Conservation (phyloP, 2,888 invertebrate genomes). For the Allygus modestus region DNA sequence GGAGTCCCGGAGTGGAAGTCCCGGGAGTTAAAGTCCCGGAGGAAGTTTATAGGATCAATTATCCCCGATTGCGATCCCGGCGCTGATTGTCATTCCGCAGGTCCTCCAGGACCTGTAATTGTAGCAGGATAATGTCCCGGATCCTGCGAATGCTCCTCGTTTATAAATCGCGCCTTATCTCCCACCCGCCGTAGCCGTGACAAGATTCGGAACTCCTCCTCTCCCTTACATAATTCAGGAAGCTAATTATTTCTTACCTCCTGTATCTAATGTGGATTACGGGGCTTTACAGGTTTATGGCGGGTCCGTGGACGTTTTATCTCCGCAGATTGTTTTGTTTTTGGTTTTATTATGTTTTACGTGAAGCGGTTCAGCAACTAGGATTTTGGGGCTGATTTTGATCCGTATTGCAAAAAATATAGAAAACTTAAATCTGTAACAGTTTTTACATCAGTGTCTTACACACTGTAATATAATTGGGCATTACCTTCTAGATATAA, state of each 20-base stretch:
- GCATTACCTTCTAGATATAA: too few relatives aligned
- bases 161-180: constrained; percentile 40
- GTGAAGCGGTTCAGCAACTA: not conserved
- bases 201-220: constrained; percentile 47
- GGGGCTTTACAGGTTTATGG: constrained; percentile 46
- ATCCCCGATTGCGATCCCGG: constrained; percentile 41
- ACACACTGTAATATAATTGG: too few relatives aligned
- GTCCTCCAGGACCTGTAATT: constrained; percentile 53
- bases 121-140: constrained; percentile 45
- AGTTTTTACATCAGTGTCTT: too few relatives aligned
- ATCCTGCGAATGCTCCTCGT: constrained; percentile 42
- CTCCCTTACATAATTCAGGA: constrained; percentile 57
- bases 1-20: not conserved
- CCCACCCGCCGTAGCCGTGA: not conserved
- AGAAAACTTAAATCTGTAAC: too few relatives aligned
- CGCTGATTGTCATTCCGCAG: constrained; percentile 57
- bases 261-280: constrained; percentile 56
- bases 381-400: not conserved
- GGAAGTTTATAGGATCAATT: constrained; percentile 57
- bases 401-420: too few relatives aligned
- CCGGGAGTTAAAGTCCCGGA: constrained; percentile 23
- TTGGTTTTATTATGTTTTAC: constrained; percentile 12
- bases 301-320: constrained; percentile 33
- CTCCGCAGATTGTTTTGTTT: not conserved
- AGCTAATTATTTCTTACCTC: constrained; percentile 59